Conservation (phyloP, 2,888 invertebrate species). For the Pyrrhosoma nymphula region DNA sequence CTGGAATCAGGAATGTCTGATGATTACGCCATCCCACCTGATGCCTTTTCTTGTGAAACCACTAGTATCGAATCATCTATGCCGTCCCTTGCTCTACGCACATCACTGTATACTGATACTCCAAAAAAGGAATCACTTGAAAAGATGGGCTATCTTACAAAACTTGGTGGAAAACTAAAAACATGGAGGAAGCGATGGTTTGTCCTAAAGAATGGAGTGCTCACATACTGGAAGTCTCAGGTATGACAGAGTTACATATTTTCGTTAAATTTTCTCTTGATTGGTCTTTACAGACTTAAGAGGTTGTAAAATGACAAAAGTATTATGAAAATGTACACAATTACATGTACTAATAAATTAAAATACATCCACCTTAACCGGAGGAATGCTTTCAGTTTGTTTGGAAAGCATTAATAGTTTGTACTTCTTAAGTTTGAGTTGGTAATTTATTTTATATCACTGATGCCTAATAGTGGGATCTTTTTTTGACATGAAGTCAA, state of each 20-base stretch:
- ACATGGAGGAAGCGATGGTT: constrained; percentile 98
- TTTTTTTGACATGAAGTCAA: no score
- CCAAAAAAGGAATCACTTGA: constrained; percentile 85
- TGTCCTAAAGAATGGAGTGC: constrained; percentile 93
- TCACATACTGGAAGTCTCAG: constrained; percentile 97
- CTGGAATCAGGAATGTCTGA: constrained; percentile 97
- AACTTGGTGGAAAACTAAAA: constrained; percentile 95
- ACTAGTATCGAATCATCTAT: constrained; percentile 86
- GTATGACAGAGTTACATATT: constrained; percentile 74
- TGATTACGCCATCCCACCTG: constrained; percentile 97
- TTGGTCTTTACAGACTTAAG: no score
- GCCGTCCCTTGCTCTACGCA: constrained; percentile 79
- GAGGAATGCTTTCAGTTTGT: no score
- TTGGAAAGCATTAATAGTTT: no score
- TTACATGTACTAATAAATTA: constrained; percentile 6
- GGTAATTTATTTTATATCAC: no score
- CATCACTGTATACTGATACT: constrained; percentile 70
- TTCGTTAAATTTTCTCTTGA: no score
- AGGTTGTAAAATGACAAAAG: not conserved
- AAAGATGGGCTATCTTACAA: constrained; percentile 93
- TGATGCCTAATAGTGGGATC: no score
- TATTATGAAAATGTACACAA: not conserved
- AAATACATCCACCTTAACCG: no score
- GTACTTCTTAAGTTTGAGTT: no score
- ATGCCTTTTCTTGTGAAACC: constrained; percentile 91